Conservation (phyloP, 2,888 invertebrate species). For the Limnephilus rhombicus region DNA sequence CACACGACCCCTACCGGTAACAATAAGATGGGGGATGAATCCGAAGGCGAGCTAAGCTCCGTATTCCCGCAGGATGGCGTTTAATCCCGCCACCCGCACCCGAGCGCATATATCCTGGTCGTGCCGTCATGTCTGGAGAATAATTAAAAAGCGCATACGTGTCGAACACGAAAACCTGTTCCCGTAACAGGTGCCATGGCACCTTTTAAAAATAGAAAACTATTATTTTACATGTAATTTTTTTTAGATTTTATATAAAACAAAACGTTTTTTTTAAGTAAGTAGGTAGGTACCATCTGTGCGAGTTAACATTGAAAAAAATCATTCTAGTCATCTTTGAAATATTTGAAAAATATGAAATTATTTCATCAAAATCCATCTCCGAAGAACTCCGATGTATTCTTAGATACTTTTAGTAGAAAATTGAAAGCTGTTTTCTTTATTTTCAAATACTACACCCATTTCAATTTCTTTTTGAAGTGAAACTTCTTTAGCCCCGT, state of each 20-base stretch:
- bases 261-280: too few relatives aligned
- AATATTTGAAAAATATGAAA: too few relatives aligned
- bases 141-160: conserved; percentile 39
- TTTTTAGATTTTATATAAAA: not conserved
- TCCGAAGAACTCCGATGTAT: too few relatives aligned
- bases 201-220: not conserved
- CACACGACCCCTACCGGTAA: not conserved
- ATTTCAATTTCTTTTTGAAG: too few relatives aligned
- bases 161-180: not conserved
- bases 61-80: conserved; percentile 2
- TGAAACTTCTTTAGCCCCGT: too few relatives aligned
- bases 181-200: conserved; percentile 22
- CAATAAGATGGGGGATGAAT: not conserved
- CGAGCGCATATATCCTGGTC: not conserved
- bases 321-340: too few relatives aligned
- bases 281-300: too few relatives aligned
- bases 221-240: not conserved
- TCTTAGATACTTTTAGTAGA: too few relatives aligned
- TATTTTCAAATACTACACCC: too few relatives aligned
- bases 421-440: too few relatives aligned
- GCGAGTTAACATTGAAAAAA: too few relatives aligned
- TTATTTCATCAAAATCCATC: too few relatives aligned
- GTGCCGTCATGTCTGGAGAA: conserved; percentile 34
- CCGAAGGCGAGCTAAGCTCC: not conserved
- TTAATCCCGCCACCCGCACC: conserved; percentile 2